A percentile compares a stretch with the other conserved stretches of the same genome.
Conservation (phyloP, 2,888 invertebrate species). For the Tachina lurida region DNA sequence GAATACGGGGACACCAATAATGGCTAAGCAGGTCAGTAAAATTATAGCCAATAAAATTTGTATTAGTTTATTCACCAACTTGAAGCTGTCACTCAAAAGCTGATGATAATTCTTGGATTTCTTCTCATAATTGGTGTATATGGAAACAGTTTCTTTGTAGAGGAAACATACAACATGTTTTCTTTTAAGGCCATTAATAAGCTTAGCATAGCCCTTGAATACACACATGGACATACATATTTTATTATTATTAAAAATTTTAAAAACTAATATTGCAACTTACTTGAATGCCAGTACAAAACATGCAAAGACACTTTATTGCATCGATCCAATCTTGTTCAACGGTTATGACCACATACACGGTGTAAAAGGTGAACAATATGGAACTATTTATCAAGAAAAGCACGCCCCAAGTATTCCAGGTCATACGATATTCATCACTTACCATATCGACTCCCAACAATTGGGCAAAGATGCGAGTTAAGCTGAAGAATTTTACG, state of each 20-base stretch:
- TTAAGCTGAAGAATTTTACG: constrained; percentile 7
- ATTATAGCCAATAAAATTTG: not conserved
- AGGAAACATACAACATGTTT: not conserved
- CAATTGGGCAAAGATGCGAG: not conserved
- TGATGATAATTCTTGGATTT: not conserved
- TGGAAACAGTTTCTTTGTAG: not conserved
- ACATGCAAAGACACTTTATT: constrained; percentile 26
- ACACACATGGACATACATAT: not conserved
- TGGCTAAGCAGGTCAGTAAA: accelerated
- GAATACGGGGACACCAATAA: not conserved
- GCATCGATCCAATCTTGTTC: constrained; percentile 1
- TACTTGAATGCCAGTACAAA: constrained; percentile 28
- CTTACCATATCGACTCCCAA: constrained; percentile 24
- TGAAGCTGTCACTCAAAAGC: not conserved
- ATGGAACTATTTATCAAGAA: constrained; percentile 11
- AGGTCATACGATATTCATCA: constrained; percentile 10
- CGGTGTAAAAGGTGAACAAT: constrained; percentile 29
- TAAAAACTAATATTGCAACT: not conserved
- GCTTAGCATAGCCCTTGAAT: constrained; percentile 32
- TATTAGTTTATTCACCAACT: constrained; percentile 22
- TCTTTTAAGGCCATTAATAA: constrained; percentile 11
- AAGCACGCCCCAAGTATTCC: constrained; percentile 2
- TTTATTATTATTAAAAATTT: not conserved
- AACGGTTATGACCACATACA: not conserved
- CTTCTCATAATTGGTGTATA: not conserved